Conservation (phyloP, 2,797 vertebrate genomes). For the Mareca penelope region DNA sequence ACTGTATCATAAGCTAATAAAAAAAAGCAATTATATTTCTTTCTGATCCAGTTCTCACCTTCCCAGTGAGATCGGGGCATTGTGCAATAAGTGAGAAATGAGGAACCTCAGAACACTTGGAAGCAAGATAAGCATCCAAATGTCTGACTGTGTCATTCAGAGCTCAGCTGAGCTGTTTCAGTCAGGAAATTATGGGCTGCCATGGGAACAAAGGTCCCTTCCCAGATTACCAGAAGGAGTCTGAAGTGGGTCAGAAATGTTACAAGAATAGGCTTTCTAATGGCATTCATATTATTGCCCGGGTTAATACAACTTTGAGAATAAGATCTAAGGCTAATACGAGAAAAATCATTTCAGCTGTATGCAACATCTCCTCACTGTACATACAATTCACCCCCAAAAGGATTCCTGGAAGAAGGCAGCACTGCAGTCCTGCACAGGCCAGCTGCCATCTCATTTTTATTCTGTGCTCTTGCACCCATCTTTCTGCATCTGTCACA, state of each 20-base stretch:
- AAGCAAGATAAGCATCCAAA: constrained; percentile 60
- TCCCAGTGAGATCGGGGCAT: constrained; percentile 71
- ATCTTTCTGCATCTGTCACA: background rate
- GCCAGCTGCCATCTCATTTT: background rate
- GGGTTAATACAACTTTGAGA: constrained; percentile 29
- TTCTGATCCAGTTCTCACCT: constrained; percentile 82
- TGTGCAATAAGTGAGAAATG: constrained; percentile 74
- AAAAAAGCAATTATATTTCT: constrained; percentile 81
- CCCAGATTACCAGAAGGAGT: constrained; percentile 55
- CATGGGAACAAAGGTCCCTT: constrained; percentile 69
- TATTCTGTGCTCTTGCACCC: background rate
- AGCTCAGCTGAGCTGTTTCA: constrained; percentile 42
- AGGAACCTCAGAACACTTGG: constrained; percentile 59
- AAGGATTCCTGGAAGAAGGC: background rate
- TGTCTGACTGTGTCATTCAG: constrained; percentile 46
- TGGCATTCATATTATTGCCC: constrained; percentile 56
- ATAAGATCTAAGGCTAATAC: background rate
- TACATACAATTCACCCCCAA: background rate
- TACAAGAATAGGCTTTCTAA: constrained; percentile 55
- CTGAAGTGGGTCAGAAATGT: constrained; percentile 63
- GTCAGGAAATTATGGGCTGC: constrained; percentile 61
- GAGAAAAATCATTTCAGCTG: constrained; percentile 16
- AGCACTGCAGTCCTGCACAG: background rate
- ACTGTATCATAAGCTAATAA: constrained; percentile 81
- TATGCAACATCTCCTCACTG: background rate